A percentile compares a stretch with the other conserved stretches of the same genome.
Evolutionary conservation across 2,888 invertebrate genomes (phyloP).

Genomic region (Congeria kusceri): DNA sequence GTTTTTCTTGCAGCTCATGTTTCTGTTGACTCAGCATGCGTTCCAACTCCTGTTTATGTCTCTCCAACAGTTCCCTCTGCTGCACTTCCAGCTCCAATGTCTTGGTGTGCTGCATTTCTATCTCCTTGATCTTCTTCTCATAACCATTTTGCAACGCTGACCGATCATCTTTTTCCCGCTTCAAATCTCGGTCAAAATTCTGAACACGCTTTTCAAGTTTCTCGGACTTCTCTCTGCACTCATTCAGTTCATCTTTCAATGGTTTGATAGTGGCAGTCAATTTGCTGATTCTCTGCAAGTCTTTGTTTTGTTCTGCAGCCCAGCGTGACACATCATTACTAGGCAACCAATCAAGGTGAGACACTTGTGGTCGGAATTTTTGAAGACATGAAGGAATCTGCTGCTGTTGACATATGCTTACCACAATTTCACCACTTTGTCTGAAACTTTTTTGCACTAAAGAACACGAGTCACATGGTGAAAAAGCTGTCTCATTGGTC

Average conservation of each 20-base stretch:
- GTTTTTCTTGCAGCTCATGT: constrained; percentile 71
- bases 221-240: constrained; percentile 73
- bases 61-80: constrained; percentile 71
- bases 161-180: constrained; percentile 78
- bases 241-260: constrained; percentile 76
- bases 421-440: constrained; percentile 78
- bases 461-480: constrained; percentile 84
- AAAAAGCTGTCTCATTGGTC: constrained; percentile 85
- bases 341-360: constrained; percentile 80
- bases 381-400: constrained; percentile 82
- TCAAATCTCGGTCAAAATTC: constrained; percentile 76
- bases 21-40: constrained; percentile 69
- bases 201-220: constrained; percentile 74
- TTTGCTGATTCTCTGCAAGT: constrained; percentile 80
- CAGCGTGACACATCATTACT: constrained; percentile 82
- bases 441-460: constrained; percentile 82
- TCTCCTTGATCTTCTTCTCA: constrained; percentile 78
- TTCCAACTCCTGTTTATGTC: constrained; percentile 72
- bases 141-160: constrained; percentile 72
- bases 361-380: constrained; percentile 78
- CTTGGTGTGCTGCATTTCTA: constrained; percentile 70
- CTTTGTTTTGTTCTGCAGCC: constrained; percentile 83
- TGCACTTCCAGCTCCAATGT: constrained; percentile 64
- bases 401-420: constrained; percentile 81
- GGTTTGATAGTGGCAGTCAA: constrained; percentile 78